These are phyloP conservation scores for Cyanistes caeruleus DNA, from an alignment of 2,113 vertebrate genomes.

Conservation along the genomic window DNA sequence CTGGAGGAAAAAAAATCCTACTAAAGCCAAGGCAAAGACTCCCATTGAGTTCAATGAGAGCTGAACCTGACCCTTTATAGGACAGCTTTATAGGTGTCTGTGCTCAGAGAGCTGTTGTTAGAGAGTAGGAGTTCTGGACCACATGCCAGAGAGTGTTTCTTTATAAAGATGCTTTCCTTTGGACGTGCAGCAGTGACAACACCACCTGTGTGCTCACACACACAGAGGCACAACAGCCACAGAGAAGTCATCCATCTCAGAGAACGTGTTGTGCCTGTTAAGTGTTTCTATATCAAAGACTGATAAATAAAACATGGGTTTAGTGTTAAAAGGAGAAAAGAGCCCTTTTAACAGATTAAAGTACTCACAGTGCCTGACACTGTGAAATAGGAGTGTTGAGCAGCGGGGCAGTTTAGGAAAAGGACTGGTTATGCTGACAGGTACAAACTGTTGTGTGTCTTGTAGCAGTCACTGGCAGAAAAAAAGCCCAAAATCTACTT, in stretches of 20 bases:
- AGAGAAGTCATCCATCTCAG: conserved; percentile 24
- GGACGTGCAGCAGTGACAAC: neutral
- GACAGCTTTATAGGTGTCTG: neutral
- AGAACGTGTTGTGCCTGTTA: conserved; percentile 59
- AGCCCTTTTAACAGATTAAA: conserved; percentile 73
- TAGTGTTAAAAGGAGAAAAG: conserved; percentile 55
- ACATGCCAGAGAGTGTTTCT: neutral
- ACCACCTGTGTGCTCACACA: neutral
- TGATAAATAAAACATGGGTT: conserved; percentile 72
- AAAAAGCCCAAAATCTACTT: neutral
- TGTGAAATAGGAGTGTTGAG: conserved; percentile 59
- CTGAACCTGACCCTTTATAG: neutral
- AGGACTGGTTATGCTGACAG: conserved; percentile 49
- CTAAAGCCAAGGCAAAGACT: neutral
- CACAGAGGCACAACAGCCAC: neutral
- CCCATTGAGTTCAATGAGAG: neutral
- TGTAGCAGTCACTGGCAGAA: neutral
- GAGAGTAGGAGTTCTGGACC: neutral
- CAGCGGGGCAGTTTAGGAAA: conserved; percentile 48
- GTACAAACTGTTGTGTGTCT: conserved; percentile 31
- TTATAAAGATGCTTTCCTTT: conserved; percentile 23
- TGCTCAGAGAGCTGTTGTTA: neutral
- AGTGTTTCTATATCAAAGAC: conserved; percentile 62
- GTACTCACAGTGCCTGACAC: conserved; percentile 62
- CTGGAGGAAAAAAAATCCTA: neutral